Conservation (phyloP, 2,113 vertebrate genomes). For the Corydoras sp. region DNA sequence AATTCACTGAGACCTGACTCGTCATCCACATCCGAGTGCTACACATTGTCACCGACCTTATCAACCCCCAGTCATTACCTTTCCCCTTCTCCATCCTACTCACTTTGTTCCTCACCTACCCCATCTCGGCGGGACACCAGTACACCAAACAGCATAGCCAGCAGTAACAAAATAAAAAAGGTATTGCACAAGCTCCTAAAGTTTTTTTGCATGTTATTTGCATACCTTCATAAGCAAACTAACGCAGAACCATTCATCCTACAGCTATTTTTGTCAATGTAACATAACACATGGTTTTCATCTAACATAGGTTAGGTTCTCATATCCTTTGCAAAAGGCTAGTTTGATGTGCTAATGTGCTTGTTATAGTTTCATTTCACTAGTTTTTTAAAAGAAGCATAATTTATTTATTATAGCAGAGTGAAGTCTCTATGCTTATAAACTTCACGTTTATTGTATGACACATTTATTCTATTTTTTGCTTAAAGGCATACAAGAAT, state of each 20-base stretch:
- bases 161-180: slow-evolving; percentile 67
- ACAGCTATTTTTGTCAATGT: not conserved
- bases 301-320: not conserved
- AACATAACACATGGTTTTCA: slow-evolving; percentile 13
- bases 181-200: slow-evolving; percentile 46
- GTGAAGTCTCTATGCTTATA: not conserved
- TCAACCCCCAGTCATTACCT: slow-evolving; percentile 49
- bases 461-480: slow-evolving; percentile 35
- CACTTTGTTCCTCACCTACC: slow-evolving; percentile 57
- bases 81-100: slow-evolving; percentile 57
- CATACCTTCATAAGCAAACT: slow-evolving; percentile 23
- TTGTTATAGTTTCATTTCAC: not conserved
- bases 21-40: slow-evolving; percentile 31
- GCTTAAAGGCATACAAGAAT: slow-evolving; percentile 80
- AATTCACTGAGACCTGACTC: slow-evolving; percentile 44
- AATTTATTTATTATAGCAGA: not conserved
- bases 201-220: slow-evolving; percentile 46
- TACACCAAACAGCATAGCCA: slow-evolving; percentile 60
- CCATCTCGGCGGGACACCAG: slow-evolving; percentile 51
- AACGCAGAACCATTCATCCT: not conserved
- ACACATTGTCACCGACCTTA: slow-evolving; percentile 55
- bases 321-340: not conserved
- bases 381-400: not conserved
- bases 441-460: not conserved
- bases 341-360: slow-evolving; percentile 1